phyloP scores from a whole-genome alignment of 2,888 invertebrate species.

The Himalopsyche kuldschensis region DNA sequence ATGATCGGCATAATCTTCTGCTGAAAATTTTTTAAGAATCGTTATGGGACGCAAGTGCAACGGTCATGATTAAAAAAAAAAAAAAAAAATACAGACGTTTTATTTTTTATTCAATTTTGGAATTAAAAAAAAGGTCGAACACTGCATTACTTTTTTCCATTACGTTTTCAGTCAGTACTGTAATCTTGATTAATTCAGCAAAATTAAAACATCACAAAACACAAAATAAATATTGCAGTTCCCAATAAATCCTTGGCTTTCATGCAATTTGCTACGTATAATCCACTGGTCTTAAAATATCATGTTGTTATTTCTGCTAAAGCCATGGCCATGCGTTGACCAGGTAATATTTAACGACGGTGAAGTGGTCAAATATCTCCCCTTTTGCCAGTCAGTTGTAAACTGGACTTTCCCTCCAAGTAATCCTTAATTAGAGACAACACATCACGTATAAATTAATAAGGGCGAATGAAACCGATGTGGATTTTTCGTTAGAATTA shows the following conservation, averaged over 20 bases:
- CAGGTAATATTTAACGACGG: neutral
- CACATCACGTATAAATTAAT: neutral
- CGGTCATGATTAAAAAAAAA: too few species aligned
- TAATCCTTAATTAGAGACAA: constrained; percentile 32
- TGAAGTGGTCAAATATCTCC: neutral
- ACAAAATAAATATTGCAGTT: neutral
- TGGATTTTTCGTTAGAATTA: too few species aligned
- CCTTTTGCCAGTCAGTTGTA: neutral
- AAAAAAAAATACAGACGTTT: too few species aligned
- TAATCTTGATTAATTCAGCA: neutral
- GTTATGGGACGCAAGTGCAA: too few species aligned
- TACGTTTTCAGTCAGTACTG: too few species aligned
- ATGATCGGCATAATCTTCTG: too few species aligned
- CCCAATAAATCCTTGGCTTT: neutral
- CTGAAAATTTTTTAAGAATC: too few species aligned
- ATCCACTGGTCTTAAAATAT: neutral
- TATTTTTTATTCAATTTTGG: too few species aligned
- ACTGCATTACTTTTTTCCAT: too few species aligned
- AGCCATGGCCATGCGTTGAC: neutral
- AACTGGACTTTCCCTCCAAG: neutral
- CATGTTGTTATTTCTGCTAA: neutral
- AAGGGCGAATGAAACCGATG: too few species aligned
- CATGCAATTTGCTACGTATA: neutral
- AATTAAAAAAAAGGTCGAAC: too few species aligned
- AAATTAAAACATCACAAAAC: neutral